A percentile compares a stretch with the other conserved stretches of the same genome.
Conservation (phyloP, 2,113 vertebrate genomes). For the Macrotus californicus region DNA sequence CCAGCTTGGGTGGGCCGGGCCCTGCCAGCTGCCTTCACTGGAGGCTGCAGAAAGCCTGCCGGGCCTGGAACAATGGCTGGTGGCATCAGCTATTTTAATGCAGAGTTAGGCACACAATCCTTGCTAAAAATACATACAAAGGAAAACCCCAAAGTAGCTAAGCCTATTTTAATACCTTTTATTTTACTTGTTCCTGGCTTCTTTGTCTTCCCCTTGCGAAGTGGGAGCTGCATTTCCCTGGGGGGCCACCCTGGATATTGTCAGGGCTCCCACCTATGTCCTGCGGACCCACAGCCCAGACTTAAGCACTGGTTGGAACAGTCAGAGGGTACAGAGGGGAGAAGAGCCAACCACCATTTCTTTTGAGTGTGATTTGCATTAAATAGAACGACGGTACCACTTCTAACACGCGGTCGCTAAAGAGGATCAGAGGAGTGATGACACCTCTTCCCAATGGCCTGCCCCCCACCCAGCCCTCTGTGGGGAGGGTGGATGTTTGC, state of each 20-base stretch:
- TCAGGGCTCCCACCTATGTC: background rate
- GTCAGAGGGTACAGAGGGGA: background rate
- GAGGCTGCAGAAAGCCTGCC: conserved; percentile 23
- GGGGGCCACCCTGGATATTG: background rate
- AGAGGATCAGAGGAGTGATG: background rate
- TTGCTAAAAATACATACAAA: conserved; percentile 75
- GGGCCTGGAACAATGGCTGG: conserved; percentile 53
- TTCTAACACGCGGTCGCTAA: background rate
- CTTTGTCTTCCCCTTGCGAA: conserved; percentile 48
- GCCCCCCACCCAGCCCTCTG: background rate
- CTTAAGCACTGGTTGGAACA: background rate
- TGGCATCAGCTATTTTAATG: conserved; percentile 67
- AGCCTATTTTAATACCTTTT: conserved; percentile 67
- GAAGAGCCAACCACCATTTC: background rate
- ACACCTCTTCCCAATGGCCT: background rate
- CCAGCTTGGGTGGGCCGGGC: conserved; percentile 39
- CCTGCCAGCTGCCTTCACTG: conserved; percentile 43
- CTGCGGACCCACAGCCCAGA: background rate
- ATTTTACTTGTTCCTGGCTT: conserved; percentile 45
- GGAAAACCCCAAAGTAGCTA: conserved; percentile 64
- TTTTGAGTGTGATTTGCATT: background rate
- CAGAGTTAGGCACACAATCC: conserved; percentile 62
- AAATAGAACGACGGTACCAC: background rate
- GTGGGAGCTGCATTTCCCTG: background rate
- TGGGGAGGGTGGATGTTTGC: background rate